A percentile compares a stretch with the other conserved stretches of the same genome.
phyloP scores from a whole-genome alignment of 2,797 vertebrate genomes.

The Monodelphis domestica region DNA sequence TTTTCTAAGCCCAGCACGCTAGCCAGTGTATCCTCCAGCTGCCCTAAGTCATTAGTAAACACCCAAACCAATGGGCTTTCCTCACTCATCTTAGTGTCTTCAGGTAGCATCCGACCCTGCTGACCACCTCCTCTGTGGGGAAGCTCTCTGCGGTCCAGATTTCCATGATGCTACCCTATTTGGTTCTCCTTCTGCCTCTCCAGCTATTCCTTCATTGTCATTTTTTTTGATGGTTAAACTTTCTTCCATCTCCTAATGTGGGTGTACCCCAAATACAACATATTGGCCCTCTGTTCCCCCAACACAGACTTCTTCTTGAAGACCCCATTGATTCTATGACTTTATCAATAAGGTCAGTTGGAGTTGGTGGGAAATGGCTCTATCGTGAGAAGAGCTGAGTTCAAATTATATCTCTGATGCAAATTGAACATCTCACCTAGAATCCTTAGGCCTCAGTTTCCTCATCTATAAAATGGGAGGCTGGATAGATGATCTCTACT shows the following conservation, averaged over 20 bases:
- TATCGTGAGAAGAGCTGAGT: background rate
- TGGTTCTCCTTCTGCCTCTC: background rate
- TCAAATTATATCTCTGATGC: background rate
- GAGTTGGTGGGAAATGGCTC: background rate
- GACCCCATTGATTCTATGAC: background rate
- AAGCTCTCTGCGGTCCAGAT: background rate
- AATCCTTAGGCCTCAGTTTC: conserved; percentile 12
- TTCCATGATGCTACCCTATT: background rate
- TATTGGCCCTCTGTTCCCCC: background rate
- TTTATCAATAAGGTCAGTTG: background rate
- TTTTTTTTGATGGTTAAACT: background rate
- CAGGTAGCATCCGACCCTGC: background rate
- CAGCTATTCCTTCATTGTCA: background rate
- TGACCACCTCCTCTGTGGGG: background rate
- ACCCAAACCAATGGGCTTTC: background rate
- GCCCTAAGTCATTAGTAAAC: background rate
- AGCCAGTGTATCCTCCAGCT: background rate
- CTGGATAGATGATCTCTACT: background rate
- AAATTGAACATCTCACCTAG: background rate
- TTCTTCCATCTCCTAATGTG: background rate
- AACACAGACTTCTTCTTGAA: background rate
- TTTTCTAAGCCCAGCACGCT: background rate
- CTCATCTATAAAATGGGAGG: background rate
- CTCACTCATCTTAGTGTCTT: background rate
- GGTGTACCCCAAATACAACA: background rate